Evolutionary conservation across 2,113 vertebrate genomes (phyloP), one percentile per base, ranked within the genome.

Genomic region (Eudyptes chrysolophus): DNA sequence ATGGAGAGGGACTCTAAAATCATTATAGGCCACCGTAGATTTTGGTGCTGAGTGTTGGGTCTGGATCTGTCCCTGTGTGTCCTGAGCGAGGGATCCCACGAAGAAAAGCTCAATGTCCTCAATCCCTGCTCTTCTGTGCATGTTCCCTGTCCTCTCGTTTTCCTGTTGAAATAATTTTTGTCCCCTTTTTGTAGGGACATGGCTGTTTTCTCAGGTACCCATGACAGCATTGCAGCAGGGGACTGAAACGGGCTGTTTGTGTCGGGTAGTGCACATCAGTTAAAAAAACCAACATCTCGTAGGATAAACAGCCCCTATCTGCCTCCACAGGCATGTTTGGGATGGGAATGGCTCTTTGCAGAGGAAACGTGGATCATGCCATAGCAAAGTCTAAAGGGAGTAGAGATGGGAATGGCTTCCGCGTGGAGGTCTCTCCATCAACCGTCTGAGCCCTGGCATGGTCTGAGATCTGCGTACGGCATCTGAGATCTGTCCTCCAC

Each of bases 381-480:
- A n/a, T 9, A 5, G 22, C 40, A 7, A 75, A 62, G 8, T 10
- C 69, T 29, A 16, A 51, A 44, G 13, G 40, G n/a, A 61, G 5
- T 2, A 13, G 4, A 38, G 80, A 26, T 1, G 2, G 38, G 54
- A 76, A 79, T n/a, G 29, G 4, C 24, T 94, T n/a, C 57, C 5
- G 1, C 1, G 1, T 29, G 3, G 10, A 16, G 10, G 9, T 38
- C 12, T 84, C 51, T n/a, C 19, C 20, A 13, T 6, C 1, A 7
- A 1, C 1, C 16, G 6, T 32, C 26, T 7, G 27, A 68, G 51
- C 24, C 46, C 52, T 75, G 65, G 4, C 1, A 9, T 5, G 40
- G 57, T 11, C 13, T 9, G 25, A 10, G 32, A 22, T 52, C 58
- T 65, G 18, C 1, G 6, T 1, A 0, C 0, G 20, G 30, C 29